Base-by-base conservation (phyloP, 2,797 vertebrate species). In the Philypnodon macrostomus region DNA sequence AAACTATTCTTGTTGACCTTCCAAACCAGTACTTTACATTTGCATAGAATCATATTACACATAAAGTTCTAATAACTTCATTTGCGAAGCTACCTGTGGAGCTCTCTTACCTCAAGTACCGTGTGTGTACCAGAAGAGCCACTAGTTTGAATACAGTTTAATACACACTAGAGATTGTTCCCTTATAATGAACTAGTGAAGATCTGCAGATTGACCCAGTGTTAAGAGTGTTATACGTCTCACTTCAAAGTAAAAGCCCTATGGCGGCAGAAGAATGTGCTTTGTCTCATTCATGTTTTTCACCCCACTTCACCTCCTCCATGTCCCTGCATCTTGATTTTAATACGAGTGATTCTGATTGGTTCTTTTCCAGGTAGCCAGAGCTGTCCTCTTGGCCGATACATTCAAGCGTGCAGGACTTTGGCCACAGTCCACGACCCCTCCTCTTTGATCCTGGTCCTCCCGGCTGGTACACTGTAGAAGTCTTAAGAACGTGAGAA, bases 401-500 rank as follows among this genome's bases (percentile, higher is more conserved):
- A 16, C 30, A 16, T 17, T 47, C 62, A 23, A n/a, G 26, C 4
- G 54, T 36, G 61, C 66, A 65, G 63, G 63, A 56, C 56, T 33
- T 69, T 45, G 57, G 54, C 59, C 17, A 2, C 26, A 1, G 10
- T 47, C 51, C 63, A 38, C 37, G 0, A 33, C 19, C 6, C 21
- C 47, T 52, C 41, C 38, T 42, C 34, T 13, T 36, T 61, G 26
- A 4, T 53, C 65, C 46, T 58, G 51, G 53, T 44, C 61, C 47
- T 35, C 56, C 65, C 23, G 14, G 42, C 66, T 56, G 74, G 77
- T 60, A 64, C 70, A 16, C 18, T 33, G 37, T 46, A 63, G 59
- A 63, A 53, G 64, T 58, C 61, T 40, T 27, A 58, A 63, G 67
- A 80, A 83, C 76, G 67, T 78, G 85, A 79, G 75, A 83, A 79